A percentile compares a stretch with the other conserved stretches of the same genome.
phyloP scores from a whole-genome alignment of 2,888 invertebrate species.

The Lithophane ornitopus region DNA sequence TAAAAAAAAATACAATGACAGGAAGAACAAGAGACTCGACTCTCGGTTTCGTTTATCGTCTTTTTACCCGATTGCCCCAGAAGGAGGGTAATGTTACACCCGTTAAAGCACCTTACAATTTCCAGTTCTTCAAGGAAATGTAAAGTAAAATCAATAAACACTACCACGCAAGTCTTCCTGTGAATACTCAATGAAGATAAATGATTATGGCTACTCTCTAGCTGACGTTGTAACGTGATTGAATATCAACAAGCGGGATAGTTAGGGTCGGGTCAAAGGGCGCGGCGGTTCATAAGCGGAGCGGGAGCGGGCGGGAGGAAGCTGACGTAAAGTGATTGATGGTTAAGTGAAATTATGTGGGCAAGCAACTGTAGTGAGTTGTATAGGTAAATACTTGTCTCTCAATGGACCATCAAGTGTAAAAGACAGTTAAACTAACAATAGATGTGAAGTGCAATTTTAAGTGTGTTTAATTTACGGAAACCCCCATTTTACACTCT shows the following conservation, averaged over 20 bases:
- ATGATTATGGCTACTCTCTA: slow-evolving; percentile 33
- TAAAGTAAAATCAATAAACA: slow-evolving; percentile 24
- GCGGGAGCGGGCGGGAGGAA: slow-evolving; percentile 12
- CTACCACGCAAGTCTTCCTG: slow-evolving; percentile 17
- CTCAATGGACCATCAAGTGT: too few species aligned
- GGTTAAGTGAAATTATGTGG: slow-evolving; percentile 10
- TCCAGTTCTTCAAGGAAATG: slow-evolving; percentile 15
- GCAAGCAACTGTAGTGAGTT: background rate
- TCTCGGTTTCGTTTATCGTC: too few species aligned
- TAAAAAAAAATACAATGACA: too few species aligned
- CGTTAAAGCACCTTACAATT: background rate
- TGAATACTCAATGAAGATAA: slow-evolving; percentile 53
- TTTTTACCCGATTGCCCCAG: too few species aligned
- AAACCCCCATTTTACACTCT: too few species aligned
- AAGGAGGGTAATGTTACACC: too few species aligned
- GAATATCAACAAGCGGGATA: slow-evolving; percentile 53
- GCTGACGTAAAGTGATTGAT: slow-evolving; percentile 27
- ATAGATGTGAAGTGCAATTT: too few species aligned
- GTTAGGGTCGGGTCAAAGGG: slow-evolving; percentile 54
- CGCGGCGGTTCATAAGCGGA: slow-evolving; percentile 9
- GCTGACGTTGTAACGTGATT: slow-evolving; percentile 23
- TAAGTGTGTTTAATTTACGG: too few species aligned
- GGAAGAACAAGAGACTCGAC: too few species aligned
- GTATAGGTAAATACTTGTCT: too few species aligned
- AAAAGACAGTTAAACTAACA: too few species aligned